These are phyloP conservation scores for Tenthredo amoena DNA, from an alignment of 2,888 invertebrate species.

Conservation along the genomic window DNA sequence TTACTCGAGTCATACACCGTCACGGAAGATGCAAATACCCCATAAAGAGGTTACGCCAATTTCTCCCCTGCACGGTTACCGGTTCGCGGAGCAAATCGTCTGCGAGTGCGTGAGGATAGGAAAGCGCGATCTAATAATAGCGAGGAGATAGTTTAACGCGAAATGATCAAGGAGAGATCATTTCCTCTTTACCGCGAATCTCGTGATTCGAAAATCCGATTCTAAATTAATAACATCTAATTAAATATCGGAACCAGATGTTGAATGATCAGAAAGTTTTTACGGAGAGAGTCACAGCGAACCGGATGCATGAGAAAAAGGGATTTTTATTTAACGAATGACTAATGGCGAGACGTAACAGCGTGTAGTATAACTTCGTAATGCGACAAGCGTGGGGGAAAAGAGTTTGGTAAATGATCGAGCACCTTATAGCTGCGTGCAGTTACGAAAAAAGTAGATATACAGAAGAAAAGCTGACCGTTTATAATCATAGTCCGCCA, in stretches of 20 bases:
- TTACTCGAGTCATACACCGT: constrained; percentile 19
- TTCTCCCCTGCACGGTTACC: not conserved
- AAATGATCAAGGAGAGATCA: not conserved
- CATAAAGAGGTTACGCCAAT: constrained; percentile 10
- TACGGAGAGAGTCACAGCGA: not conserved
- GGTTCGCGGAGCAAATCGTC: not conserved
- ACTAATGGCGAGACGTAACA: not conserved
- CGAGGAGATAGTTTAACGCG: not conserved
- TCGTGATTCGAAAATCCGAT: not conserved
- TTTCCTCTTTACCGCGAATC: not conserved
- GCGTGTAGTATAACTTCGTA: not conserved
- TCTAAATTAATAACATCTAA: not conserved
- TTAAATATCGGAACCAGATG: not conserved
- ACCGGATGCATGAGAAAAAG: not conserved
- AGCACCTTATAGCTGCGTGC: not conserved
- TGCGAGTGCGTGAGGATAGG: not conserved
- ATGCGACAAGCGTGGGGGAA: not conserved
- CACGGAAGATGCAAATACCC: constrained; percentile 15
- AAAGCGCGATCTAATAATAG: not conserved
- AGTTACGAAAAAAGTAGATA: not conserved
- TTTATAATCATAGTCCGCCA: not conserved
- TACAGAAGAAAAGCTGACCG: not conserved
- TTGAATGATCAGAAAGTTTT: not conserved
- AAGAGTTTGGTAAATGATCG: not conserved
- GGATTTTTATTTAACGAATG: not conserved